phyloP scores from a whole-genome alignment of 2,888 invertebrate species.

The Aleiodes alternator region DNA sequence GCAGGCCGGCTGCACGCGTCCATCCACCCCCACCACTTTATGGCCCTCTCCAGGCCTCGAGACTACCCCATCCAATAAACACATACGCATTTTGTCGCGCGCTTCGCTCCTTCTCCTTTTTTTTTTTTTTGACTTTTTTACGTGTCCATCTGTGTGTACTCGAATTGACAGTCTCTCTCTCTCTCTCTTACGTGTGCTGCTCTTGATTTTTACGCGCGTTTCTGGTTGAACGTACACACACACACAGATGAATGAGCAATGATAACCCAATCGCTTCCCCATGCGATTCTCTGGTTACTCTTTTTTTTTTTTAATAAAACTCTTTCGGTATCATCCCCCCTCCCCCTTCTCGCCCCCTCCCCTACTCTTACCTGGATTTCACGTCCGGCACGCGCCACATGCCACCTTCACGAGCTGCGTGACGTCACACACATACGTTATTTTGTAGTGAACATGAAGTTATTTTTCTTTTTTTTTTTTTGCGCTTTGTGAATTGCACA shows the following conservation, averaged over 20 bases:
- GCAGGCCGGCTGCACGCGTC: conserved; percentile 77
- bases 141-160: conserved; percentile 3
- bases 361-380: conserved; percentile 44
- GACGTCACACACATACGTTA: conserved; percentile 68
- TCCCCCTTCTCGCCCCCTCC: conserved; percentile 17
- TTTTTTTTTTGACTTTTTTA: conserved; percentile 28
- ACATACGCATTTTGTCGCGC: conserved; percentile 32
- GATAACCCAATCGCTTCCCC: conserved; percentile 24
- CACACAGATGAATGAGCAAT: conserved; percentile 29
- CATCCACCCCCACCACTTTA: conserved; percentile 62
- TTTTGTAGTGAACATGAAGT: conserved; percentile 40
- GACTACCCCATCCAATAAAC: conserved; percentile 40
- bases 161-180: conserved; percentile 15
- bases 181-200: too few species aligned
- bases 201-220: conserved; percentile 9
- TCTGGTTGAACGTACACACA: conserved; percentile 1
- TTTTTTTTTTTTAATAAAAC: neutral
- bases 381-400: conserved; percentile 69
- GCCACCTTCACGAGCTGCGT: conserved; percentile 64
- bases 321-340: conserved; percentile 2
- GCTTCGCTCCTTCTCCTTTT: conserved; percentile 18
- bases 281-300: conserved; percentile 6
- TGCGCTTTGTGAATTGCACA: neutral
- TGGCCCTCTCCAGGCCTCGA: conserved; percentile 63
- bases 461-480: conserved; percentile 2